Evolutionary conservation across 2,888 invertebrate genomes (phyloP).

Genomic region (Anthrax anthrax): DNA sequence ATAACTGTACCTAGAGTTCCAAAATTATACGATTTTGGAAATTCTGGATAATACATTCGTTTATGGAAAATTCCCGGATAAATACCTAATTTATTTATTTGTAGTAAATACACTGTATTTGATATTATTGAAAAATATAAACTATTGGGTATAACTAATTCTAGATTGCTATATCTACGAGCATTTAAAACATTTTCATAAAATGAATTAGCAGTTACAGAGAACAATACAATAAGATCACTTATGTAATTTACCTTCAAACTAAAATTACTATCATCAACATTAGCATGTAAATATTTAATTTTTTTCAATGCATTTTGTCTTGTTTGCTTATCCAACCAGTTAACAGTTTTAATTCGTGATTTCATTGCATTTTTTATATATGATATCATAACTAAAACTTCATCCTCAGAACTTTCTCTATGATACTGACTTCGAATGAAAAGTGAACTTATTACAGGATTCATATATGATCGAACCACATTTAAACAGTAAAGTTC

Average conservation of each 20-base stretch:
- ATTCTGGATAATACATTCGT: neutral
- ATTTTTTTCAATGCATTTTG: no score
- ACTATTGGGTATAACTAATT: neutral
- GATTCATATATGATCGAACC: no score
- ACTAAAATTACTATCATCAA: neutral
- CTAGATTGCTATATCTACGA: neutral
- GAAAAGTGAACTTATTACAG: no score
- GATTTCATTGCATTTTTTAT: no score
- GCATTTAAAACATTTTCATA: conserved; percentile 1
- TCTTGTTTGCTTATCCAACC: no score
- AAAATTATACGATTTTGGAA: conserved; percentile 2
- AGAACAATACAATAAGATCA: neutral
- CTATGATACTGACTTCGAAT: no score
- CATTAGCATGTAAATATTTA: no score
- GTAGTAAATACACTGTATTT: neutral
- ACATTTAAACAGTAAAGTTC: no score
- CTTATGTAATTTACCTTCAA: neutral
- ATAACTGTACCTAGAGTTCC: conserved; percentile 1
- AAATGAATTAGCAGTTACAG: neutral
- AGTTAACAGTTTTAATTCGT: no score
- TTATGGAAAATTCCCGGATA: neutral
- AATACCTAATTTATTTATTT: neutral
- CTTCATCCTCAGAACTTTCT: no score
- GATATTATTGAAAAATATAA: neutral
- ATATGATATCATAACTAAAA: no score